A percentile compares a stretch with the other conserved stretches of the same genome.
These are phyloP conservation scores for Trichonephila clavipes DNA, from an alignment of 1,140 invertebrate genomes.

Conservation along the genomic window DNA sequence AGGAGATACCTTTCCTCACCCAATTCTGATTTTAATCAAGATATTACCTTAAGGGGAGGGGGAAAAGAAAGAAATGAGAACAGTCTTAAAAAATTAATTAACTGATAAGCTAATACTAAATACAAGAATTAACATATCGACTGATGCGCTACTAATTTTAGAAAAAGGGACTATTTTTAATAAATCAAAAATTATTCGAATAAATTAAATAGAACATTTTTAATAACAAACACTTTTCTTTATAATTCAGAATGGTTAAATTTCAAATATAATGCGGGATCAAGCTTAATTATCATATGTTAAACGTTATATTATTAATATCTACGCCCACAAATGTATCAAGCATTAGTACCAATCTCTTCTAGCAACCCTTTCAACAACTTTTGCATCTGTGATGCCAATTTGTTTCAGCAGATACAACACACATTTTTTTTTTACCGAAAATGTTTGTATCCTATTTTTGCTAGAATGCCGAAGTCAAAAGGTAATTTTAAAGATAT, in stretches of 20 bases:
- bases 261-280: too few species aligned
- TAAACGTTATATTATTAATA: too few species aligned
- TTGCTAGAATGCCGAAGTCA: too few species aligned
- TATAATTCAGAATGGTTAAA: not conserved
- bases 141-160: not conserved
- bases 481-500: too few species aligned
- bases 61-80: not conserved
- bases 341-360: too few species aligned
- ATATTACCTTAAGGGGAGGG: not conserved
- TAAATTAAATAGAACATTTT: not conserved
- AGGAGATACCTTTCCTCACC: not conserved
- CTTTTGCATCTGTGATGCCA: too few species aligned
- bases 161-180: not conserved
- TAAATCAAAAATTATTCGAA: not conserved
- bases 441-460: too few species aligned
- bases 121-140: constrained; percentile 18
- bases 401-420: too few species aligned
- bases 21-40: constrained; percentile 49
- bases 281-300: too few species aligned
- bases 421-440: too few species aligned
- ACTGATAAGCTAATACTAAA: constrained; percentile 3
- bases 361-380: too few species aligned
- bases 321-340: too few species aligned
- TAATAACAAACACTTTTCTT: not conserved
- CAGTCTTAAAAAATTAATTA: not conserved